Conservation (phyloP, 2,797 vertebrate species). For the Danio albolineatus region DNA sequence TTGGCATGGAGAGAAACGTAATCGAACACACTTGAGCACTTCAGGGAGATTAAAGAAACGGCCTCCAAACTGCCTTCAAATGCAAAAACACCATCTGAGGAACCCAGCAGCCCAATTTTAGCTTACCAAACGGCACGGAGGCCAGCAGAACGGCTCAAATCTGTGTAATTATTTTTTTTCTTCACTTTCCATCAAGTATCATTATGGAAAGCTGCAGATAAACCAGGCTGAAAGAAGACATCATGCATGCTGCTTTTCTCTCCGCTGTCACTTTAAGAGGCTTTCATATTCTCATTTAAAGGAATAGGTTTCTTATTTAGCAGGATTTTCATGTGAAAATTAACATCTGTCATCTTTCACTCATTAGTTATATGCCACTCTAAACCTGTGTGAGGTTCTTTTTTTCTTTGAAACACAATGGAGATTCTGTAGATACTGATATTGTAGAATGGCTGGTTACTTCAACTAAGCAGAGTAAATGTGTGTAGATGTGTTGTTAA, state of each 20-base stretch:
- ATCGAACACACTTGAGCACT: conserved; percentile 32
- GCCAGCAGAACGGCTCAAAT: background rate
- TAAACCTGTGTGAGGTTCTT: background rate
- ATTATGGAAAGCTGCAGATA: conserved; percentile 17
- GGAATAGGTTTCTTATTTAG: background rate
- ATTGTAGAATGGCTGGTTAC: background rate
- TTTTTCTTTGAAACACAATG: background rate
- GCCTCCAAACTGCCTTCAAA: background rate
- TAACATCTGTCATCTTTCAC: background rate
- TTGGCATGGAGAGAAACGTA: conserved; percentile 1
- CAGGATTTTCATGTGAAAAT: background rate
- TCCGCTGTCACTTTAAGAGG: background rate
- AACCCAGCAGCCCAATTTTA: background rate
- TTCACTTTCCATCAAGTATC: conserved; percentile 2
- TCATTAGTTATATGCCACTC: background rate
- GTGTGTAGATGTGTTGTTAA: background rate
- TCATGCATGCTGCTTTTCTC: background rate
- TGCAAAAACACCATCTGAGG: background rate
- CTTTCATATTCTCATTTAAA: background rate
- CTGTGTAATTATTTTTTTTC: background rate
- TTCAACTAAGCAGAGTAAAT: background rate
- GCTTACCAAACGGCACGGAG: background rate
- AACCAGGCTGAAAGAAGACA: background rate
- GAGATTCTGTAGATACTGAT: background rate
- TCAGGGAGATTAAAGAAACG: conserved; percentile 1